Conservation (phyloP, 2,888 invertebrate species). For the Microchrysa polita region DNA sequence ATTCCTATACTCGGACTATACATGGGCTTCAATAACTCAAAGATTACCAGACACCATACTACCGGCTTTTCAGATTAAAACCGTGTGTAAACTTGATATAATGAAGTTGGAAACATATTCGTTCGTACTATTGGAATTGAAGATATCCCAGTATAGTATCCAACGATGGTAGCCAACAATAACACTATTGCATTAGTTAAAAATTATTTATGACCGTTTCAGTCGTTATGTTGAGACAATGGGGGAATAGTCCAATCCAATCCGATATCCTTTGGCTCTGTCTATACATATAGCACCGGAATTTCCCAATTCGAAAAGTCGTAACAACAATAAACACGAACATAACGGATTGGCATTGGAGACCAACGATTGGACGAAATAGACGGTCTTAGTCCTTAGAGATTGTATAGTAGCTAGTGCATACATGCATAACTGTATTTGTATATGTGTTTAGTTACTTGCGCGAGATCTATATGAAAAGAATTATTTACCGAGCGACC, state of each 20-base stretch:
- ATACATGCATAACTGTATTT: too few relatives aligned
- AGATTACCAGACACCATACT: slow-evolving; percentile 18
- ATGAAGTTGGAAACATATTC: slow-evolving; percentile 8
- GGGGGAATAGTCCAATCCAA: slow-evolving; percentile 11
- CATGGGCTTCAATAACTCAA: slow-evolving; percentile 41
- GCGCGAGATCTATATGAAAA: not conserved
- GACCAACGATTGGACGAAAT: not conserved
- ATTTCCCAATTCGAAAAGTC: not conserved
- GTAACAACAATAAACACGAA: not conserved
- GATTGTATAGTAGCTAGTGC: too few relatives aligned
- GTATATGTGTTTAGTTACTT: not conserved
- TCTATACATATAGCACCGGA: slow-evolving; percentile 30
- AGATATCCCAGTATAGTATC: slow-evolving; percentile 10
- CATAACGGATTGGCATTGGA: not conserved
- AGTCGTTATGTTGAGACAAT: slow-evolving; percentile 35
- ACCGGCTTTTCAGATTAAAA: slow-evolving; percentile 14
- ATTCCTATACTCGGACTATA: too few relatives aligned
- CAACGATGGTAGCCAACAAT: too few relatives aligned
- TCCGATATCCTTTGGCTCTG: slow-evolving; percentile 9
- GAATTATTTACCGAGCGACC: slow-evolving; percentile 14
- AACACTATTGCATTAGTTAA: slow-evolving; percentile 47
- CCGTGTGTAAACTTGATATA: not conserved
- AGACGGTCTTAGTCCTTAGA: too few relatives aligned
- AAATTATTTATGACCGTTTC: slow-evolving; percentile 48
- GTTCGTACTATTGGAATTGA: too few relatives aligned